These are phyloP conservation scores for Fregetta grallaria DNA, from an alignment of 2,113 vertebrate species.

Conservation along the genomic window DNA sequence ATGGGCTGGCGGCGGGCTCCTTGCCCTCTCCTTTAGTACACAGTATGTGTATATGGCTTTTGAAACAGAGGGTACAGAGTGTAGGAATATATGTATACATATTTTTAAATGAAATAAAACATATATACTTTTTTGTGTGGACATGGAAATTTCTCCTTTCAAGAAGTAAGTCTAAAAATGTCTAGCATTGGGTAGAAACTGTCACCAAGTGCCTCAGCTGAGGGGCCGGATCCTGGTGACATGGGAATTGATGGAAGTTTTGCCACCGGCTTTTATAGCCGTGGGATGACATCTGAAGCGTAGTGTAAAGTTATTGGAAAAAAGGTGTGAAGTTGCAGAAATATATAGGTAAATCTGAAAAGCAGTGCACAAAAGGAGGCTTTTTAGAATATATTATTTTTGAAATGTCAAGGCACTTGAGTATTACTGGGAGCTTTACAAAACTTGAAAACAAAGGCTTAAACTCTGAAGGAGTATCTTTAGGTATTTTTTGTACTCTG, in stretches of 20 bases:
- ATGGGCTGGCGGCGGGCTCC: background rate
- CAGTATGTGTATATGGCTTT: background rate
- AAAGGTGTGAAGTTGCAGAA: background rate
- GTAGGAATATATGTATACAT: background rate
- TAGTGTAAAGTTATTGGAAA: background rate
- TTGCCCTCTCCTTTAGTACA: background rate
- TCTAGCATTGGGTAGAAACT: background rate
- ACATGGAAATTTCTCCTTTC: background rate
- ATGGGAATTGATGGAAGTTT: background rate
- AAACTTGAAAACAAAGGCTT: slow-evolving; percentile 21
- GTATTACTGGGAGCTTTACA: background rate
- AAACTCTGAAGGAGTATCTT: background rate
- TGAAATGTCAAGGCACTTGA: background rate
- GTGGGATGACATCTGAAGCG: background rate
- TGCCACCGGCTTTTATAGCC: background rate
- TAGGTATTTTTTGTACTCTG: background rate
- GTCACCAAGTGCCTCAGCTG: rapidly evolving
- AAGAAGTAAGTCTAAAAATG: background rate
- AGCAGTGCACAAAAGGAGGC: background rate
- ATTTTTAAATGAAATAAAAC: background rate
- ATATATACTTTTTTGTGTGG: background rate
- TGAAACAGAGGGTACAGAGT: background rate
- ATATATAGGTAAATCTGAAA: background rate
- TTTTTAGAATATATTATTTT: background rate
- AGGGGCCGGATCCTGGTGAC: background rate